These are phyloP conservation scores for Eilema depressum DNA, from an alignment of 2,888 invertebrate genomes.

Conservation along the genomic window DNA sequence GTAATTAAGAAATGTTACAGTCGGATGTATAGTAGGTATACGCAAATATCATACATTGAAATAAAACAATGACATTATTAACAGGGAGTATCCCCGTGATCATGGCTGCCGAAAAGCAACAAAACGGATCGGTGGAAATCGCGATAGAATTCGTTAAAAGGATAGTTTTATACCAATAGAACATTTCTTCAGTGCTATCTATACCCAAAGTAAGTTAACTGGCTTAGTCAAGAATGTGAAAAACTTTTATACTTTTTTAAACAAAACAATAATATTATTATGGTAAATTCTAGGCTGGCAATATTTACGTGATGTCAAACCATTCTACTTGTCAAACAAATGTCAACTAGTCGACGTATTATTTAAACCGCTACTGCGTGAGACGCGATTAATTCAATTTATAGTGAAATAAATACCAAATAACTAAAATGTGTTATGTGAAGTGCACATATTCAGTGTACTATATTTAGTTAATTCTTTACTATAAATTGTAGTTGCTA, in stretches of 20 bases:
- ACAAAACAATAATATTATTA: too few species aligned
- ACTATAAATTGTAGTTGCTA: constrained; percentile 17
- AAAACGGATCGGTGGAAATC: too few species aligned
- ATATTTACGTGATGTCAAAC: neutral
- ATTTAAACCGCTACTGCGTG: constrained; percentile 18
- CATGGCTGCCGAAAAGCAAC: too few species aligned
- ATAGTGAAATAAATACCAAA: constrained; percentile 24
- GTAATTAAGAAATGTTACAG: too few species aligned
- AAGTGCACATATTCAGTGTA: constrained; percentile 27
- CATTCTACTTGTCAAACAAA: neutral
- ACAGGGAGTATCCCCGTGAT: too few species aligned
- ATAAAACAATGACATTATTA: too few species aligned
- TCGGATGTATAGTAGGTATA: too few species aligned
- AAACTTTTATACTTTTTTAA: too few species aligned
- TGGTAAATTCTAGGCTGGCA: neutral
- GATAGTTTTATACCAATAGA: neutral
- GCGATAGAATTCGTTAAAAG: too few species aligned
- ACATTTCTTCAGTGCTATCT: neutral
- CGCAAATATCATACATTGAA: too few species aligned
- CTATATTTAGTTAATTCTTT: constrained; percentile 24
- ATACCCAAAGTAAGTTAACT: too few species aligned
- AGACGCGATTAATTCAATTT: constrained; percentile 33
- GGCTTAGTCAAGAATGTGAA: too few species aligned
- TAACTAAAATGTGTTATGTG: constrained; percentile 40
- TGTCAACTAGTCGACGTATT: constrained; percentile 11